Evolutionary conservation across 2,113 vertebrate genomes (phyloP).

Genomic region (Nyctereutes procyonoides): DNA sequence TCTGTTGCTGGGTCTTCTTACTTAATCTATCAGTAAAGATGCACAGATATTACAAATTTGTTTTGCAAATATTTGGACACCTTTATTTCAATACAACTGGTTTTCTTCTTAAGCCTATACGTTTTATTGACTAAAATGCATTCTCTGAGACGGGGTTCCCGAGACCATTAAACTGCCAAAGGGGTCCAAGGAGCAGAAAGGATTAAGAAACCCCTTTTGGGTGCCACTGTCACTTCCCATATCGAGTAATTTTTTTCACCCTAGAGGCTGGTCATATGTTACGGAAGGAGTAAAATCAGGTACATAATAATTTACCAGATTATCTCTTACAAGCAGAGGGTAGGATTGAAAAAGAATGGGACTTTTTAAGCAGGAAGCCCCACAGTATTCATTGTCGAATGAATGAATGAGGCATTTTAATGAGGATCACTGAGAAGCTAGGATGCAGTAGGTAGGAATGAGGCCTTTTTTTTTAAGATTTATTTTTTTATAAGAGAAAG

Average conservation of each 20-base stretch:
- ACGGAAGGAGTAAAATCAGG: not conserved
- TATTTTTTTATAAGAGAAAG: not conserved
- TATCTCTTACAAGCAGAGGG: not conserved
- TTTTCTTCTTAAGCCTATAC: not conserved
- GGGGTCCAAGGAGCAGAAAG: not conserved
- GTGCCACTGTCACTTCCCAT: not conserved
- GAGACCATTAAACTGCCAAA: not conserved
- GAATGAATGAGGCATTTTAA: not conserved
- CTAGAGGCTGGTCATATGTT: not conserved
- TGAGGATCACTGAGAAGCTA: not conserved
- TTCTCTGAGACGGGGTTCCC: not conserved
- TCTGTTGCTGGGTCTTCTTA: not conserved
- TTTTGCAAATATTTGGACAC: not conserved
- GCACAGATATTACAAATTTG: not conserved
- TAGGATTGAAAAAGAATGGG: not conserved
- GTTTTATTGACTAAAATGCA: slow-evolving; percentile 11
- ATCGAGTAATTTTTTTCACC: not conserved
- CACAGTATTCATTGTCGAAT: not conserved
- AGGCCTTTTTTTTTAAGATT: not conserved
- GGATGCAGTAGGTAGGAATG: fast-evolving
- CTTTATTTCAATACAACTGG: not conserved
- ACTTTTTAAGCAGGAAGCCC: not conserved
- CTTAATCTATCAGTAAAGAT: not conserved
- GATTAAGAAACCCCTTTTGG: not conserved
- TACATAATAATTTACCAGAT: not conserved